A percentile compares a stretch with the other conserved stretches of the same genome.
phyloP scores from a whole-genome alignment of 1,140 invertebrate genomes.

The Maconellicoccus hirsutus region DNA sequence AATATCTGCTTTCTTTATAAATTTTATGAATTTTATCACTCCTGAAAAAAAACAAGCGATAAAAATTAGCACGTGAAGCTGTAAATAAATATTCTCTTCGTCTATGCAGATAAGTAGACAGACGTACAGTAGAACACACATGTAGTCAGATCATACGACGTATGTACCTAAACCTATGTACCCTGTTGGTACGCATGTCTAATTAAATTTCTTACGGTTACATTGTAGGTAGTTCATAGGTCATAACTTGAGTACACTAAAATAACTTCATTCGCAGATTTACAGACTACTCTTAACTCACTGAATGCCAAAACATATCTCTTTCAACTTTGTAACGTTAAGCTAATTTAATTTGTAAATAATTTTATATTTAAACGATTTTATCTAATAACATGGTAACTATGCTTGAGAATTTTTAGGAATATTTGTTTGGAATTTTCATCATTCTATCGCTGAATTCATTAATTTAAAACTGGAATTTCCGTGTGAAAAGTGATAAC shows the following conservation, averaged over 20 bases:
- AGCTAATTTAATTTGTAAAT: not conserved
- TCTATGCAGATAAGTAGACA: not conserved
- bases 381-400: not conserved
- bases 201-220: not conserved
- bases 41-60: not conserved
- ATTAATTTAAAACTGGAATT: no score
- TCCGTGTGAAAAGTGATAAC: no score
- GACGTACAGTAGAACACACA: not conserved
- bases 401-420: not conserved
- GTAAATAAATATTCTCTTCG: not conserved
- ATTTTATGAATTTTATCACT: not conserved
- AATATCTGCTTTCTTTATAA: not conserved
- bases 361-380: not conserved
- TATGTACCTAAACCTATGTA: no score
- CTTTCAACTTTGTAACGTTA: not conserved
- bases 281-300: not conserved
- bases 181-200: no score
- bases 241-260: not conserved
- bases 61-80: not conserved
- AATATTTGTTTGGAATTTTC: no score
- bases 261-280: not conserved
- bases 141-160: no score
- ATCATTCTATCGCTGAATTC: no score
- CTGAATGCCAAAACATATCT: not conserved
- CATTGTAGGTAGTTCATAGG: slow-evolving; percentile 1